Evolutionary conservation across 2,888 invertebrate genomes (phyloP).

Genomic region (Gryllus longicercus): DNA sequence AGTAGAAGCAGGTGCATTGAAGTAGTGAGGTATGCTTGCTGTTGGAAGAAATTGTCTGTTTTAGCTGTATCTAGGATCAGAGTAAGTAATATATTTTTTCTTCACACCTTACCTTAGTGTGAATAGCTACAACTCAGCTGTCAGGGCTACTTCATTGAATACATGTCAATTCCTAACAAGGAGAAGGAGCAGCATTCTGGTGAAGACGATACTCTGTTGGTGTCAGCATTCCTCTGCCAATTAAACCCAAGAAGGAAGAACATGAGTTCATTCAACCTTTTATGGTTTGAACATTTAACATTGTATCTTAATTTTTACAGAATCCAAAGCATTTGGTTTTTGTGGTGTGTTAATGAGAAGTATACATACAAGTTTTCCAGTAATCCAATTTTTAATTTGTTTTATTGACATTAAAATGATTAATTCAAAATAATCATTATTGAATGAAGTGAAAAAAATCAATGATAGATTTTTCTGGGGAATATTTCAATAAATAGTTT

Average conservation of each 20-base stretch:
- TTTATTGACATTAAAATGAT: too few species aligned
- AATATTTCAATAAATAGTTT: too few species aligned
- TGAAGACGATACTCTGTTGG: constrained; percentile 67
- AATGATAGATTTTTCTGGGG: too few species aligned
- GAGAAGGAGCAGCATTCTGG: constrained; percentile 25
- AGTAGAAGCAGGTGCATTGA: not conserved
- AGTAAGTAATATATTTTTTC: too few species aligned
- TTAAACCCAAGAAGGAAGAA: constrained; percentile 19
- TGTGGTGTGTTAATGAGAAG: too few species aligned
- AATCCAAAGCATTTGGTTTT: too few species aligned
- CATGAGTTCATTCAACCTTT: not conserved
- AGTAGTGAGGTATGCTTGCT: not conserved
- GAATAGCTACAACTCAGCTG: not conserved
- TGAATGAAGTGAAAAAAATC: too few species aligned
- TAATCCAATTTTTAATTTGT: too few species aligned
- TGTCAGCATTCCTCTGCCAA: constrained; percentile 63
- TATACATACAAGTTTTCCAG: too few species aligned
- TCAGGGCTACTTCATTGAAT: not conserved
- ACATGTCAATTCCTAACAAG: not conserved
- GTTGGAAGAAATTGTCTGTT: not conserved
- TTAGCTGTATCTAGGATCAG: not conserved
- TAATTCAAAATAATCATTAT: too few species aligned
- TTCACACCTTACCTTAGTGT: not conserved
- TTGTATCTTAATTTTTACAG: too few species aligned
- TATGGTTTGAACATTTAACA: too few species aligned